Percentiles rank a stretch among this genome's conserved stretches.
phyloP scores from a whole-genome alignment of 64 coral and sea anemone genomes.

The Dendronephthya gigantea region DNA sequence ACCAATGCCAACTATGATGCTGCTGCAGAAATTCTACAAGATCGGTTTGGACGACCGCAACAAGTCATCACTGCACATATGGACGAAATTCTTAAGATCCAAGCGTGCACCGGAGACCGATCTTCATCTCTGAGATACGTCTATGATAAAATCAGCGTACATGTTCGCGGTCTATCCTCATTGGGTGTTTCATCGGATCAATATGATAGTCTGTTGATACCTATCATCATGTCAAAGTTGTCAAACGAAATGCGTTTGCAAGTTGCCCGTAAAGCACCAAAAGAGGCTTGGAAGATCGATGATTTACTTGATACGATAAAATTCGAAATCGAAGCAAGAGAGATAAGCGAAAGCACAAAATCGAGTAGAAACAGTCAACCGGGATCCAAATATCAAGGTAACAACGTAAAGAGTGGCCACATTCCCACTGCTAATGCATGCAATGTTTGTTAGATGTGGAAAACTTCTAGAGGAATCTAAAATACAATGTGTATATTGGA shows the following conservation, averaged over 20 bases:
- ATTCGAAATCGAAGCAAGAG: slow-evolving; percentile 21
- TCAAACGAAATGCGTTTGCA: neutral
- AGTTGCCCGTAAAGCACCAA: neutral
- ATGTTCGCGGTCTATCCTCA: too few relatives aligned
- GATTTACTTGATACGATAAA: slow-evolving; percentile 33
- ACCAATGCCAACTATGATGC: neutral
- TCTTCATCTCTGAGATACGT: neutral
- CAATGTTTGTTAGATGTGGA: neutral
- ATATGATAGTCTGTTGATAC: too few relatives aligned
- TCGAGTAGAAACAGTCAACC: neutral
- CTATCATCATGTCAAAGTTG: too few relatives aligned
- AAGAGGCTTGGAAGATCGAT: slow-evolving; percentile 28
- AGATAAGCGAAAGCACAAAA: slow-evolving; percentile 22
- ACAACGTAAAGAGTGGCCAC: neutral
- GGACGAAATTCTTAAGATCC: neutral
- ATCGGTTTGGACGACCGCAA: neutral
- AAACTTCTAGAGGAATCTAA: neutral
- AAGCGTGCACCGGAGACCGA: neutral
- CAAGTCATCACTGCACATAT: neutral
- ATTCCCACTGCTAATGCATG: slow-evolving; percentile 15
- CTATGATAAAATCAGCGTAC: too few relatives aligned
- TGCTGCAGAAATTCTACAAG: neutral
- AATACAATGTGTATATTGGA: slow-evolving; percentile 36
- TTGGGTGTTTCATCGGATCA: too few relatives aligned
- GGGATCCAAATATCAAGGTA: neutral